Evolutionary conservation across 2,888 invertebrate genomes (phyloP), one percentile per base, ranked within the genome.

Genomic region (Lymantria monacha): DNA sequence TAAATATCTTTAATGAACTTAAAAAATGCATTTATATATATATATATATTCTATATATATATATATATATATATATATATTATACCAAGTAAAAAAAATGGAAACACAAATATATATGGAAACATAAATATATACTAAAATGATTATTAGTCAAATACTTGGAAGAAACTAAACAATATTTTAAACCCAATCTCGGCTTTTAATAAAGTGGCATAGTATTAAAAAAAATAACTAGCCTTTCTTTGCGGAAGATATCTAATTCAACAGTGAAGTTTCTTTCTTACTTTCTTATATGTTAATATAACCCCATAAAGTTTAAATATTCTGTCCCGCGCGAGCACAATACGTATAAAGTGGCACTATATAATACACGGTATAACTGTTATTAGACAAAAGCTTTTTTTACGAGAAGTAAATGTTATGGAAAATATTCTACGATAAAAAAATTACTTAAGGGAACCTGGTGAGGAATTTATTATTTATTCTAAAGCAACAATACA

Each of bases 321-420:
- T 57, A 55, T 62, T 64, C 59, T 53, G 54, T 62, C 57, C 51
- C 48, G 48, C 42, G 43, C 46, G 57, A 53, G 51, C 57, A 65
- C 56, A 65, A 65, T 53, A 56, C 64, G 56, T 65, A 65, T 55
- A 53, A 60, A 65, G 64, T 57, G 63, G 53, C 51, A 54, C 41
- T 63, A 65, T 63, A 65, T 65, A 65, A 65, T 2, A 22, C 22
- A 62, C 62, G 48, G 51, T 55, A 63, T 63, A 63, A 66, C 59
- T 59, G 66, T 63, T 66, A 61, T 63, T 66, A 63, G 56, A 55
- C 31, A 50, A 57, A 58, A 44, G 56, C 55, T 66, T 66, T 41
- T n/a, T 66, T 66, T 61, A 66, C 61, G 64, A 61, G 66, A 59
- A 63, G 61, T 59, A 61, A 66, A 66, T 59, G 59, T 65, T 63